phyloP scores from a whole-genome alignment of 2,888 invertebrate species.

The Drosophila putrida region DNA sequence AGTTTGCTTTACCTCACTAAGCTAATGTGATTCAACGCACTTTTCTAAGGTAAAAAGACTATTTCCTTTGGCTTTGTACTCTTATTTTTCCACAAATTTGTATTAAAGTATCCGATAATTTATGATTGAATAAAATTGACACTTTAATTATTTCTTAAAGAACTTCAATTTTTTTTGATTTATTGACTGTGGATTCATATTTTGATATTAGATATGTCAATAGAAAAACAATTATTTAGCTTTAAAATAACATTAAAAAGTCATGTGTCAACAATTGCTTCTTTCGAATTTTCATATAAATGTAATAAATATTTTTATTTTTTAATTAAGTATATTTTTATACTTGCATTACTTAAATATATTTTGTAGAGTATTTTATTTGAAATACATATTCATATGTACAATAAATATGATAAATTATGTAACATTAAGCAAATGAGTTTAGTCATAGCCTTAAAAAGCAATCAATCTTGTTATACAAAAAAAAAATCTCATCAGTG shows the following conservation, averaged over 20 bases:
- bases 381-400: slow-evolving; percentile 19
- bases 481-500: slow-evolving; percentile 29
- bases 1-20: neutral
- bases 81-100: neutral
- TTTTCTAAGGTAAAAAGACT: neutral
- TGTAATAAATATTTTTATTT: slow-evolving; percentile 41
- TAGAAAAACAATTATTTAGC: neutral
- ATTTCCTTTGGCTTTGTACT: neutral
- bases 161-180: too few species aligned
- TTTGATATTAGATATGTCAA: too few species aligned
- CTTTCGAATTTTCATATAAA: slow-evolving; percentile 34
- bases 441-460: slow-evolving; percentile 17
- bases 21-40: neutral
- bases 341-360: slow-evolving; percentile 24
- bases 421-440: slow-evolving; percentile 29
- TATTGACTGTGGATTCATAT: too few species aligned
- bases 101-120: neutral
- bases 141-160: too few species aligned
- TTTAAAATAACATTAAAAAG: neutral
- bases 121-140: too few species aligned
- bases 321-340: slow-evolving; percentile 19
- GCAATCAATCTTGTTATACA: slow-evolving; percentile 9
- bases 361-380: slow-evolving; percentile 24
- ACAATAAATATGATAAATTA: slow-evolving; percentile 49
- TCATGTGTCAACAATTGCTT: slow-evolving; percentile 10